Evolutionary conservation across 2,888 invertebrate species (phyloP).

Genomic region (Byasa hedistus): DNA sequence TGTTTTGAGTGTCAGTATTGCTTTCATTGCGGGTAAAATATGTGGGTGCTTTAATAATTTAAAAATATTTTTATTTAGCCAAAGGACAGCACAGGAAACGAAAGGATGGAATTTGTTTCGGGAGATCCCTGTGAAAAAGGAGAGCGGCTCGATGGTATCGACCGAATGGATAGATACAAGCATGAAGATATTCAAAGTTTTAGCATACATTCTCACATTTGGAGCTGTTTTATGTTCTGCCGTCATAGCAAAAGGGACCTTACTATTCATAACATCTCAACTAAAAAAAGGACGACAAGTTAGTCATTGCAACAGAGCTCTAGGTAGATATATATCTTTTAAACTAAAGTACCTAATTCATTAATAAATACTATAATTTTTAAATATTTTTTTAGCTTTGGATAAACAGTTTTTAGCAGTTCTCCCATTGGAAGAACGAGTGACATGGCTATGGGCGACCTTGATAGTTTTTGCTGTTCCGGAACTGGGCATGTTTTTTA

Average conservation of each 20-base stretch:
- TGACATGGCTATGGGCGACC: conserved; percentile 90
- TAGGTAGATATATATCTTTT: conserved; percentile 50
- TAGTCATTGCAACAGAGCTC: conserved; percentile 79
- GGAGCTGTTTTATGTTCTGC: conserved; percentile 82
- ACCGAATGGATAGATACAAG: conserved; percentile 81
- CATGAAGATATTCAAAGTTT: conserved; percentile 82
- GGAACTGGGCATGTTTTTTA: conserved; percentile 86
- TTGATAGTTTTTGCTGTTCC: conserved; percentile 88
- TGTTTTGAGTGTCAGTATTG: no score
- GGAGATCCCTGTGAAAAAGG: conserved; percentile 83
- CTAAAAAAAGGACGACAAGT: conserved; percentile 77
- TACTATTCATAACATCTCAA: conserved; percentile 87
- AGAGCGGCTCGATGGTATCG: conserved; percentile 84
- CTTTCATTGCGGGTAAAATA: no score
- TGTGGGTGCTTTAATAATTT: not conserved
- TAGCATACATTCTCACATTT: conserved; percentile 86
- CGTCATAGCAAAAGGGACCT: conserved; percentile 85
- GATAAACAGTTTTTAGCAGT: conserved; percentile 82
- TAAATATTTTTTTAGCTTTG: conserved; percentile 65
- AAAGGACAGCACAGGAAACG: conserved; percentile 76
- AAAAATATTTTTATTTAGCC: conserved; percentile 48
- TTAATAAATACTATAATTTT: not conserved
- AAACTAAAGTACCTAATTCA: not conserved
- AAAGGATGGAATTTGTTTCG: conserved; percentile 91
- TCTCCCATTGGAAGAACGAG: conserved; percentile 82